Percentiles rank a stretch among this genome's conserved stretches.
phyloP scores from a whole-genome alignment of 2,113 vertebrate genomes.

The Stigmatopora argus region DNA sequence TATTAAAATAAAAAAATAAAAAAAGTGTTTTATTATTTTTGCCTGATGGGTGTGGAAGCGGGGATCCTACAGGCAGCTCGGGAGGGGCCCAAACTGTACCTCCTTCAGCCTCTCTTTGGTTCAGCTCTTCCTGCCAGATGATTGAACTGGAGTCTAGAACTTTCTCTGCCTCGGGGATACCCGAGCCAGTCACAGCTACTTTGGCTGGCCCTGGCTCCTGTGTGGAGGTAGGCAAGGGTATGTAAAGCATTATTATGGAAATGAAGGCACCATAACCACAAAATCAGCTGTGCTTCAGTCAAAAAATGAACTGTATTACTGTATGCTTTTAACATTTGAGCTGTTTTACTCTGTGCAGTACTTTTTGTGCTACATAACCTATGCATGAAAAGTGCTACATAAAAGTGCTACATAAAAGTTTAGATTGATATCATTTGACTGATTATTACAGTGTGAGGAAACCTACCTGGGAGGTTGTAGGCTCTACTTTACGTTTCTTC shows the following conservation, averaged over 20 bases:
- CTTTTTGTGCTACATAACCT: too few relatives aligned
- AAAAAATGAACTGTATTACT: not conserved
- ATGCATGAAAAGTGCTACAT: not conserved
- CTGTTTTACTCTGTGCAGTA: too few relatives aligned
- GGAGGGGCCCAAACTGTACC: conserved; percentile 59
- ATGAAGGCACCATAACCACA: not conserved
- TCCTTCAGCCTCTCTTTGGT: conserved; percentile 70
- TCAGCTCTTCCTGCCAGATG: conserved; percentile 78
- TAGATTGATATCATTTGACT: too few relatives aligned
- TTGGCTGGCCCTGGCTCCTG: conserved; percentile 79
- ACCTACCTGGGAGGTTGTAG: conserved; percentile 70
- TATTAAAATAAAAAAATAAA: not conserved
- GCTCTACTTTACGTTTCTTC: conserved; percentile 79
- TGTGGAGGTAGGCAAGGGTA: not conserved
- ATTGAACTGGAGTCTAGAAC: conserved; percentile 75
- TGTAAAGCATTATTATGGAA: too few relatives aligned
- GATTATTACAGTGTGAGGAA: too few relatives aligned
- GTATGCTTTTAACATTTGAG: too few relatives aligned
- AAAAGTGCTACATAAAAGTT: not conserved
- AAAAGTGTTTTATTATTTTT: conserved; percentile 17
- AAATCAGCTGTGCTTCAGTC: not conserved
- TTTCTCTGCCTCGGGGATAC: conserved; percentile 74
- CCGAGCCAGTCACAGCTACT: conserved; percentile 73
- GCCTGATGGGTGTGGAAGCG: conserved; percentile 55
- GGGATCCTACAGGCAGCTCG: conserved; percentile 62